Conservation (phyloP, 53 echinoderm and acorn worm genomes). For the Echinarachnius parma region DNA sequence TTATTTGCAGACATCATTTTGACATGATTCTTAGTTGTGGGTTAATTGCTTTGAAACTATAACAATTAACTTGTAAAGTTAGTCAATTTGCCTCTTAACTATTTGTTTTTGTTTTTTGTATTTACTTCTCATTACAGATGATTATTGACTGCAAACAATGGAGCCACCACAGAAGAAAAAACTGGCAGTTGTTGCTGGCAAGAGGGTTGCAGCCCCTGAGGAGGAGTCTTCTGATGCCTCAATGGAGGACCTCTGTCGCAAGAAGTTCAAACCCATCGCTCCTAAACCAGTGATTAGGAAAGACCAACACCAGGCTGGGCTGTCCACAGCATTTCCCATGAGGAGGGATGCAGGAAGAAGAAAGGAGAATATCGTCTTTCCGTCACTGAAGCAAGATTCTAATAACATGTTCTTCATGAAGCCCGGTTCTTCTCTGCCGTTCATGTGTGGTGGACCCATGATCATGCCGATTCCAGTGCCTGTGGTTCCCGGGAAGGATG, state of each 20-base stretch:
- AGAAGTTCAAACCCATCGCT: conserved; percentile 99
- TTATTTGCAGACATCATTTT: no score
- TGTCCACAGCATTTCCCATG: conserved; percentile 73
- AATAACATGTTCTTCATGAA: conserved; percentile 19
- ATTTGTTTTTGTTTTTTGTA: conserved; percentile 8
- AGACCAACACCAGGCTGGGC: conserved; percentile 90
- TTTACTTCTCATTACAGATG: conserved; percentile 11
- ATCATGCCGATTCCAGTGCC: conserved; percentile 55
- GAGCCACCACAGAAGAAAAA: conserved; percentile 28
- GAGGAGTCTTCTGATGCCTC: conserved; percentile 53
- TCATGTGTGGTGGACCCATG: conserved; percentile 63
- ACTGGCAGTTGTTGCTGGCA: conserved; percentile 35
- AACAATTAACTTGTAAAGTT: no score
- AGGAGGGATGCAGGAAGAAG: conserved; percentile 34
- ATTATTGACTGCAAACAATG: not conserved
- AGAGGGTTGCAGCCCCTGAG: conserved; percentile 3
- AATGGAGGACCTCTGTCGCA: conserved; percentile 88
- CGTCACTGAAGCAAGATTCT: conserved; percentile 27
- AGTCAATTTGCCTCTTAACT: no score
- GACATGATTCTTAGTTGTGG: no score
- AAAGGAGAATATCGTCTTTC: conserved; percentile 19
- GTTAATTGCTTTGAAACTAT: no score
- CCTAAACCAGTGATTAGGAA: conserved; percentile 92
- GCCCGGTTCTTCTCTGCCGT: conserved; percentile 37
- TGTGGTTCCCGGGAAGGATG: conserved; percentile 39